A percentile compares a stretch with the other conserved stretches of the same genome.
Conservation (phyloP, 2,888 invertebrate genomes). For the Biston betularia region DNA sequence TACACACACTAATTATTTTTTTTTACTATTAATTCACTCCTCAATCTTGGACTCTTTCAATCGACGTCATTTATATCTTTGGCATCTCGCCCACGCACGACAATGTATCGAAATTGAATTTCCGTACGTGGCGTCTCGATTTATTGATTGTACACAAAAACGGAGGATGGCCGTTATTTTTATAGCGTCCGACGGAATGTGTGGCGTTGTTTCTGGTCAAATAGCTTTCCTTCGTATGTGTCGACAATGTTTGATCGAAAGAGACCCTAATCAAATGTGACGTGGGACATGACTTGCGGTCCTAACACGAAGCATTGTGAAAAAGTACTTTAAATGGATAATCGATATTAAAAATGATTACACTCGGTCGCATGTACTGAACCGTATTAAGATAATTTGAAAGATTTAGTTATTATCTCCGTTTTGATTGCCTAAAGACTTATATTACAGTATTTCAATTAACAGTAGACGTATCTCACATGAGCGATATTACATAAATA, state of each 20-base stretch:
- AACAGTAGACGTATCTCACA: constrained; percentile 7
- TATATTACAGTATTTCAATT: constrained; percentile 28
- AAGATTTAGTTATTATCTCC: constrained; percentile 50
- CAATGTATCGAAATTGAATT: constrained; percentile 67
- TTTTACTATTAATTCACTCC: constrained; percentile 63
- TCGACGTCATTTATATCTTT: constrained; percentile 64
- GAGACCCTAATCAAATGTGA: constrained; percentile 54
- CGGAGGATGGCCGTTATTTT: constrained; percentile 59
- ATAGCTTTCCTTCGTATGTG: constrained; percentile 40
- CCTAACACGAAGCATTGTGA: constrained; percentile 51
- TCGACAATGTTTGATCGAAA: constrained; percentile 35
- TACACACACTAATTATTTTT: constrained; percentile 77
- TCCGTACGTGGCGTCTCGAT: constrained; percentile 62
- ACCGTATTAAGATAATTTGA: constrained; percentile 60
- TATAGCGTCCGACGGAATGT: constrained; percentile 53
- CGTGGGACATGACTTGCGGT: constrained; percentile 57
- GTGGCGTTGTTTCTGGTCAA: constrained; percentile 49
- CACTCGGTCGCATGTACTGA: constrained; percentile 50
- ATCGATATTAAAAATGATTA: constrained; percentile 50
- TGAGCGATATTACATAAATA: constrained; percentile 15
- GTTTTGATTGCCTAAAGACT: constrained; percentile 28
- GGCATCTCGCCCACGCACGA: constrained; percentile 64
- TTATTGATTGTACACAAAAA: constrained; percentile 62
- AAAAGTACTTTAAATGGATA: constrained; percentile 42
- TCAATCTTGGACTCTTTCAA: constrained; percentile 57